Conservation (phyloP, 2,888 invertebrate genomes). For the Heteropelma amictum region DNA sequence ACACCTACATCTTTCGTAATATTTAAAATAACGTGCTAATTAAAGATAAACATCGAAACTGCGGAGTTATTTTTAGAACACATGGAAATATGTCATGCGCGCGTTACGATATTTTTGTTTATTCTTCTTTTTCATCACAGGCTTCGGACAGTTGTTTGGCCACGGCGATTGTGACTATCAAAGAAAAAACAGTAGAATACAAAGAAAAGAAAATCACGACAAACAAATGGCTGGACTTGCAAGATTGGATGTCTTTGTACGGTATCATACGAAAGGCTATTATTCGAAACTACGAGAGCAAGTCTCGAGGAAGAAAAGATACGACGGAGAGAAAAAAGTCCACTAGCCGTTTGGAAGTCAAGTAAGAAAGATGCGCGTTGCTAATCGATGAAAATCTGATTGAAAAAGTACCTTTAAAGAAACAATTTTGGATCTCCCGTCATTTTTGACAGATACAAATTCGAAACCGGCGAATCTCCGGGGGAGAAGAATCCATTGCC, state of each 20-base stretch:
- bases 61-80: too few relatives aligned
- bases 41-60: too few relatives aligned
- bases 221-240: constrained; percentile 69
- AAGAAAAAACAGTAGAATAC: constrained; percentile 67
- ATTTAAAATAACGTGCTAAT: too few relatives aligned
- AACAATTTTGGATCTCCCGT: background rate
- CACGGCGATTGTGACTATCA: constrained; percentile 68
- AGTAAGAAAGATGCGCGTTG: too few relatives aligned
- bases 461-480: constrained; percentile 61
- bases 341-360: constrained; percentile 66
- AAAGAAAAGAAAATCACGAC: constrained; percentile 65
- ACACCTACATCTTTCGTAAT: too few relatives aligned
- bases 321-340: constrained; percentile 60
- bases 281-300: constrained; percentile 59
- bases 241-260: constrained; percentile 69
- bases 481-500: constrained; percentile 61
- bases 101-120: too few relatives aligned
- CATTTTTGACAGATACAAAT: constrained; percentile 61
- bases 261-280: constrained; percentile 66
- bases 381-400: background rate
- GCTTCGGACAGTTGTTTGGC: constrained; percentile 66
- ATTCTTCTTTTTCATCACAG: constrained; percentile 9
- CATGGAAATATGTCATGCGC: too few relatives aligned
- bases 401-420: background rate
- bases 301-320: constrained; percentile 24